Evolutionary conservation across 1,140 invertebrate genomes (phyloP).

Genomic region (Philopotamus ludificatus): DNA sequence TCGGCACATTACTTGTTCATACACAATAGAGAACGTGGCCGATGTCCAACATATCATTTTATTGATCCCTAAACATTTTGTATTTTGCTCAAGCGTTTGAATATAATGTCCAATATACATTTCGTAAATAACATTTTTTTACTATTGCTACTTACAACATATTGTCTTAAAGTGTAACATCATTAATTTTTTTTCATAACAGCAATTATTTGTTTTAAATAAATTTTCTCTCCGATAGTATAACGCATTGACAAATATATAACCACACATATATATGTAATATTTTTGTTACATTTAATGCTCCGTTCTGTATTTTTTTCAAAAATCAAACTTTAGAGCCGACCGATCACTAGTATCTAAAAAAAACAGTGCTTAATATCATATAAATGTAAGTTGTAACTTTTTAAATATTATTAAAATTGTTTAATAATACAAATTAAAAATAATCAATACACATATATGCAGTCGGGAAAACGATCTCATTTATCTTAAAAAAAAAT

Average conservation of each 20-base stretch:
- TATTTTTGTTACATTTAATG: conserved; percentile 29
- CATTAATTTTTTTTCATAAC: conserved; percentile 32
- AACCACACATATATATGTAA: conserved; percentile 23
- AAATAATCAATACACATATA: conserved; percentile 41
- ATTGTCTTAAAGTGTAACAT: conserved; percentile 42
- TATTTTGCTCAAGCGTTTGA: conserved; percentile 37
- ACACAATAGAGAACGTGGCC: conserved; percentile 36
- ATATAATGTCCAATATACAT: conserved; percentile 39
- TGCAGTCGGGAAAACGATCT: conserved; percentile 38
- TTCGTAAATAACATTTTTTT: conserved; percentile 38
- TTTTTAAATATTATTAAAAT: conserved; percentile 29
- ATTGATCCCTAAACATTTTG: conserved; percentile 39
- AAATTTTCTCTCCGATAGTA: conserved; percentile 41
- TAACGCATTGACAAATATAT: conserved; percentile 35
- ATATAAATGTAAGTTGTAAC: conserved; percentile 28
- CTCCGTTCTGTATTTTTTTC: conserved; percentile 23
- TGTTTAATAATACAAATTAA: conserved; percentile 39
- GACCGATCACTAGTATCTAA: conserved; percentile 35
- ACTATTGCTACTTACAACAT: conserved; percentile 40
- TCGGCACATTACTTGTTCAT: conserved; percentile 41
- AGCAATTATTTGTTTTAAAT: conserved; percentile 40
- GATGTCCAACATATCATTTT: conserved; percentile 18
- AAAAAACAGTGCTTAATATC: conserved; percentile 38
- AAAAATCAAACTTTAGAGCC: conserved; percentile 7
- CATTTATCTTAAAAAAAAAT: conserved; percentile 33